These are phyloP conservation scores for Bolborhynchus lineola DNA, from an alignment of 2,113 vertebrate species.

Conservation along the genomic window DNA sequence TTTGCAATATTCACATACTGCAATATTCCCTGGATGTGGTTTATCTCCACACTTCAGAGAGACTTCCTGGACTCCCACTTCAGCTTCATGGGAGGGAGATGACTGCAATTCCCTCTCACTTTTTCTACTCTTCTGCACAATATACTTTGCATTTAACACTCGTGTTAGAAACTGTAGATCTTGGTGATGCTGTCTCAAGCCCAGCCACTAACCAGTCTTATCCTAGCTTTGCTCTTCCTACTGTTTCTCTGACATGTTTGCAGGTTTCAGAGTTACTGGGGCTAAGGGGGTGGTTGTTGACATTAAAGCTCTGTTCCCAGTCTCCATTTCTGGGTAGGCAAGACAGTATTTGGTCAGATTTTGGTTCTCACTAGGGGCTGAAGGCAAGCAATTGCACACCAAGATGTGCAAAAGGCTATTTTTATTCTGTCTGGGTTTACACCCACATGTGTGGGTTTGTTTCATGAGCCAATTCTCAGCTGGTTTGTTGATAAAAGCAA, in stretches of 20 bases:
- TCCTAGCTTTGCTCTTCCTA: background rate
- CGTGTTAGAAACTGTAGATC: background rate
- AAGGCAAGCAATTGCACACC: background rate
- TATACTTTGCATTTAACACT: background rate
- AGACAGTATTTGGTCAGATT: background rate
- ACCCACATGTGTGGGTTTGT: background rate
- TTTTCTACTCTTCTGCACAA: background rate
- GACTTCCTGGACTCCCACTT: background rate
- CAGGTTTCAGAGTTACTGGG: background rate
- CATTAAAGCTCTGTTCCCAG: background rate
- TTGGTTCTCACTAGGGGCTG: background rate
- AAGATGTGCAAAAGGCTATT: background rate
- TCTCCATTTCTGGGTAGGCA: background rate
- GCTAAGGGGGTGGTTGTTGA: background rate
- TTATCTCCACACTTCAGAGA: background rate
- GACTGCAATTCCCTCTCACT: background rate
- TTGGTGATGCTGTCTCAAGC: background rate
- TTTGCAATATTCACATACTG: background rate
- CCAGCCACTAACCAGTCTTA: background rate
- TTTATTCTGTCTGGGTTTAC: background rate
- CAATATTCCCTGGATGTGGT: background rate
- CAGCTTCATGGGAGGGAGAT: background rate
- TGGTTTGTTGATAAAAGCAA: background rate
- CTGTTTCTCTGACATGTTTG: background rate
- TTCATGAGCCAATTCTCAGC: background rate